Conservation (phyloP, 2,888 invertebrate genomes). For the Rhodophaea formosa region DNA sequence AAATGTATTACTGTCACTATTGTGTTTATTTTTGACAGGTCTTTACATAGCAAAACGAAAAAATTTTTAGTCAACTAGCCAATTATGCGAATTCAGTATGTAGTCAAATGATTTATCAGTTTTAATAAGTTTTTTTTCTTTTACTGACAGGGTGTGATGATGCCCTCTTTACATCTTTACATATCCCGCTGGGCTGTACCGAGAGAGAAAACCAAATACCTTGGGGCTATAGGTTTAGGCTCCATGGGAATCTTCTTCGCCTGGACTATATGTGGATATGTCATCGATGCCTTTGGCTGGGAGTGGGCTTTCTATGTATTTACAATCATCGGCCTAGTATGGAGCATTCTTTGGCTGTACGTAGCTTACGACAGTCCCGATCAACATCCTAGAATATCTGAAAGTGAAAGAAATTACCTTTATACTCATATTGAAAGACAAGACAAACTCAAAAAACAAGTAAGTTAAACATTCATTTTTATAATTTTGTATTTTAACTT, state of each 20-base stretch:
- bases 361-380: background rate
- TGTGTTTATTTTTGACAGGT: too few species aligned
- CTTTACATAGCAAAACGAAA: too few species aligned
- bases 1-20: too few species aligned
- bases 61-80: too few species aligned
- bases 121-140: too few species aligned
- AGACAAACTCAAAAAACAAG: background rate
- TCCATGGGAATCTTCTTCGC: background rate
- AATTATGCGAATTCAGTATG: too few species aligned
- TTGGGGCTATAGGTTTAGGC: background rate
- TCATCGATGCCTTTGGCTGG: background rate
- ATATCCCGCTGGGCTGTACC: background rate
- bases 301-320: background rate
- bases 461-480: too few species aligned
- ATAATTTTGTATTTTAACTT: too few species aligned
- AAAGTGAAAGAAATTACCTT: background rate
- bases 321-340: background rate
- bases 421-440: background rate
- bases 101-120: too few species aligned
- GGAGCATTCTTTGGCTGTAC: background rate
- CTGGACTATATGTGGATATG: background rate
- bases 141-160: background rate
- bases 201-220: background rate
- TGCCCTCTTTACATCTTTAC: background rate
- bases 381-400: background rate